Evolutionary conservation across 2,113 vertebrate genomes (phyloP).

Genomic region (Plecotus auritus): DNA sequence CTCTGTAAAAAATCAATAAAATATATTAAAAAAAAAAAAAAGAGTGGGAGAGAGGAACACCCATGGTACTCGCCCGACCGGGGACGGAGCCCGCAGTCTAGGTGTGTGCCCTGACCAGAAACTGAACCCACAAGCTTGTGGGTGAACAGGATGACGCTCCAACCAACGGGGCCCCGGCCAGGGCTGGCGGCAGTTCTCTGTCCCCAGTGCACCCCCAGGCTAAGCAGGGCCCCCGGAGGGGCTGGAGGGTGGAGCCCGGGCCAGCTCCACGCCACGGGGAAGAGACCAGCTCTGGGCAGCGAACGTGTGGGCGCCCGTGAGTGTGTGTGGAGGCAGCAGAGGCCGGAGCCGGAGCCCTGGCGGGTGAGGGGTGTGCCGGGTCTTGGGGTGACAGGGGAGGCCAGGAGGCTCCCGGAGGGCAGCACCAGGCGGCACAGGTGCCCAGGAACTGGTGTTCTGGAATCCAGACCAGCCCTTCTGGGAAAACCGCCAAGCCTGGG

Average conservation of each 20-base stretch:
- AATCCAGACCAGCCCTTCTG: neutral
- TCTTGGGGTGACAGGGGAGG: too few relatives aligned
- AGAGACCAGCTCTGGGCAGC: neutral
- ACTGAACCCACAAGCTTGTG: neutral
- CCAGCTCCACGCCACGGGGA: neutral
- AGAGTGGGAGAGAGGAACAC: too few relatives aligned
- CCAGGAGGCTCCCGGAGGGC: rapidly evolving
- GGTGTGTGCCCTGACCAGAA: neutral
- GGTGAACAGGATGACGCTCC: neutral
- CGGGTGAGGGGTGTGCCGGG: neutral
- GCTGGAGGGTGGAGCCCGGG: neutral
- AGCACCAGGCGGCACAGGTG: rapidly evolving
- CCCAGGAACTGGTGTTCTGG: neutral
- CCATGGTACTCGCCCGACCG: too few relatives aligned
- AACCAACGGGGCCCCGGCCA: too few relatives aligned
- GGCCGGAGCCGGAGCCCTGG: neutral
- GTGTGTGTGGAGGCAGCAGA: neutral
- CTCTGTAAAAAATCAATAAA: too few relatives aligned
- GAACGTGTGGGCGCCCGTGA: rapidly evolving
- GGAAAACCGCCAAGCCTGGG: neutral
- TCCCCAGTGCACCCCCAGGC: neutral
- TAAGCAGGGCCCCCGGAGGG: rapidly evolving
- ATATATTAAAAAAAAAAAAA: too few relatives aligned
- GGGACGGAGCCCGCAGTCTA: too few relatives aligned
- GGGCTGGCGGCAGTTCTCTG: neutral